These are phyloP conservation scores for Geophilus truncorum DNA, from an alignment of 2,888 invertebrate species.

Conservation along the genomic window DNA sequence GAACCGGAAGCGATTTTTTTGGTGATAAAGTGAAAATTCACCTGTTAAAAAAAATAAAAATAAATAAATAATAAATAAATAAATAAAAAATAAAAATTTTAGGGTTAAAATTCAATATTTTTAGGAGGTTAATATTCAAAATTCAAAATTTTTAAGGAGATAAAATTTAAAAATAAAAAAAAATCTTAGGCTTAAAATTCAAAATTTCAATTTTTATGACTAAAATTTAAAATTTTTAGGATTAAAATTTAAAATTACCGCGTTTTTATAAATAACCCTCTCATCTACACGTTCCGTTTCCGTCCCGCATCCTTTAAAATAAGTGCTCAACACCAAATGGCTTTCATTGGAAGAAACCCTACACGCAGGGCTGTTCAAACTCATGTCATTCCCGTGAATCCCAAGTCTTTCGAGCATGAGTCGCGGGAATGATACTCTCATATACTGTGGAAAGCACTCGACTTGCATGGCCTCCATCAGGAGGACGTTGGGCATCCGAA, in stretches of 20 bases:
- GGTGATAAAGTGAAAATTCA: conserved; percentile 22
- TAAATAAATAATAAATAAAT: not conserved
- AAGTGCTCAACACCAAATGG: conserved; percentile 44
- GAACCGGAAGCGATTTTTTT: conserved; percentile 4
- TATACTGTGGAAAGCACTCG: conserved; percentile 40
- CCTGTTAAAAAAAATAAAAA: not conserved
- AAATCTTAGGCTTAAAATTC: no score
- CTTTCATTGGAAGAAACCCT: conserved; percentile 44
- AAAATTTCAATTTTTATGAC: not conserved
- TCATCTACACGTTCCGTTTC: conserved; percentile 41
- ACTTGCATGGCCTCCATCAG: conserved; percentile 41
- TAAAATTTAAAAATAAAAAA: no score
- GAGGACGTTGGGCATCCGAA: conserved; percentile 42
- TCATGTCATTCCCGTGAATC: conserved; percentile 40
- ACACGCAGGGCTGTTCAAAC: conserved; percentile 40
- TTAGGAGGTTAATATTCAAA: no score
- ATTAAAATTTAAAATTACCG: conserved; percentile 41
- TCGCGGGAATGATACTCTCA: conserved; percentile 41
- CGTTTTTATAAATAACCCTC: conserved; percentile 43
- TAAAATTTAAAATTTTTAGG: not conserved
- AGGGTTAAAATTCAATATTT: no score
- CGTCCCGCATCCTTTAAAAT: conserved; percentile 44
- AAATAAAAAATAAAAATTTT: no score
- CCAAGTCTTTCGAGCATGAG: conserved; percentile 41
- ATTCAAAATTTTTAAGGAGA: no score